Conservation (phyloP, 2,113 vertebrate genomes). For the Colius striatus region DNA sequence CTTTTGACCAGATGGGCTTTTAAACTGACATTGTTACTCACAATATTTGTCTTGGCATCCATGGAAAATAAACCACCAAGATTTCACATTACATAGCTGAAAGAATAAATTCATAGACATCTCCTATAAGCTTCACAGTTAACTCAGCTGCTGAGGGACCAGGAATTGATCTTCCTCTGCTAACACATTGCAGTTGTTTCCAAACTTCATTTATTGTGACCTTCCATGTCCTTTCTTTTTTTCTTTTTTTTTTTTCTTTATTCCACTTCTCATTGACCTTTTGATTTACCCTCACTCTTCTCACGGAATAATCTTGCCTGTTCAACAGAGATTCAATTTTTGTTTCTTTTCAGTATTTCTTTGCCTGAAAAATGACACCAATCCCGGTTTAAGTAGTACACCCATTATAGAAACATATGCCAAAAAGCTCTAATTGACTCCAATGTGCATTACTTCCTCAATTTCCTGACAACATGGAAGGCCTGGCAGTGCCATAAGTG, state of each 20-base stretch:
- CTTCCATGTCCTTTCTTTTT: not conserved
- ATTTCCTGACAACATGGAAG: slow-evolving; percentile 12
- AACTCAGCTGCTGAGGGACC: not conserved
- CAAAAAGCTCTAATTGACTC: not conserved
- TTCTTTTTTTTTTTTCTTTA: not conserved
- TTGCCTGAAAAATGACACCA: not conserved
- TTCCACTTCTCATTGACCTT: not conserved
- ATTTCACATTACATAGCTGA: not conserved
- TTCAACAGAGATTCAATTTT: not conserved
- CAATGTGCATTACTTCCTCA: not conserved
- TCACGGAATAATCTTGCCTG: not conserved
- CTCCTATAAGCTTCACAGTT: not conserved
- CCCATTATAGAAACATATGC: not conserved
- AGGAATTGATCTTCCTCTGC: not conserved
- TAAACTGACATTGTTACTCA: not conserved
- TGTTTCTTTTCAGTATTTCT: not conserved
- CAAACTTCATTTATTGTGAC: not conserved
- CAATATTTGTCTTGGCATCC: rapidly evolving
- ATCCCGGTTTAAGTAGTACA: not conserved
- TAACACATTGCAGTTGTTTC: not conserved
- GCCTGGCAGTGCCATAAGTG: not conserved
- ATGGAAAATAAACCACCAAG: not conserved
- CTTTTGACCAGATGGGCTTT: not conserved
- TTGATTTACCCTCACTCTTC: not conserved
- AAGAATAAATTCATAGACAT: not conserved